Evolutionary conservation across 2,888 invertebrate genomes (phyloP), one percentile per base, ranked within the genome.

Genomic region (Dynastes grantii): DNA sequence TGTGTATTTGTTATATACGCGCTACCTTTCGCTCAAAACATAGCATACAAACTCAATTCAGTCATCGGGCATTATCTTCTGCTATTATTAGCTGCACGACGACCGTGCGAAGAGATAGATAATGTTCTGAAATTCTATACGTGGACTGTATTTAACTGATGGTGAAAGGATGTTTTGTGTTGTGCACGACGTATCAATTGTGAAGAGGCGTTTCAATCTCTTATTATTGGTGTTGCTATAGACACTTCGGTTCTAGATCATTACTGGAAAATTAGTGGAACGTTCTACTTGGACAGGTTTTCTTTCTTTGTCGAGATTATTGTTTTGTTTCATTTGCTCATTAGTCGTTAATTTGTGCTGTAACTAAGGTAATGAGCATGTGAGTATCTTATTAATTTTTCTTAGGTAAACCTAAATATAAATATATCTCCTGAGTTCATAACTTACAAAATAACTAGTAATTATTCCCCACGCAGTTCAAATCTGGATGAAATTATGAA

Each of bases 71-170:
- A 32, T 70, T 70, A 70, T 53, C 32, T 13, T 67, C 27, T 8
- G 45, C 67, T 73, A 73, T 73, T 73, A 73, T 73, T 73, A 73
- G 40, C 13, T 16, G 2, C 53, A 58, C 55, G 55, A 58, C 53
- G 29, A 5, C 32, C 5, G 37, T 40, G 37, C 55, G 55, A 58
- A 58, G 58, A 73, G 55, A 58, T 55, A 73, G 58, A 37, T 58
- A 73, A 73, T 45, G 58, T 73, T 73, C 40, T 58, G 58, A 58
- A 58, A 73, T 73, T 58, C 58, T 58, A 58, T 73, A 58, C 73
- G 58, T 16, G 65, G 45, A 67, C 65, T 67, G 49, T 49, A 67
- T 67, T 67, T 67, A 67, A 45, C 22, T 27, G 45, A 16, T 5
- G 55, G 22, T n/a, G 53, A 53, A 53, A 32, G 63, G 63, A 64